Percentiles rank a stretch among this genome's conserved stretches.
These are phyloP conservation scores for Rachycentron canadum DNA, from an alignment of 2,797 vertebrate species.

Conservation along the genomic window DNA sequence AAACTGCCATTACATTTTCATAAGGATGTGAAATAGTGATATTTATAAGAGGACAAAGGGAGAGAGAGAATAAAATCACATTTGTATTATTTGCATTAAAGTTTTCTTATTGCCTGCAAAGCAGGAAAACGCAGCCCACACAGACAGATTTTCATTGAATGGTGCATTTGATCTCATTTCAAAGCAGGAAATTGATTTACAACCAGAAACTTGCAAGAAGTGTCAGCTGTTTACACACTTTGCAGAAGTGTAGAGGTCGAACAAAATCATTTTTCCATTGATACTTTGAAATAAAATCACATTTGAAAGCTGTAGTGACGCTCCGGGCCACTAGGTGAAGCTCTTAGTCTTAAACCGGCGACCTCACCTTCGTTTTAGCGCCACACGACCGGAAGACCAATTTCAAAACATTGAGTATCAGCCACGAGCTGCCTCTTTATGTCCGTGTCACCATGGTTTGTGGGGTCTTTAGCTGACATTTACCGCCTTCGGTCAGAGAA, in stretches of 20 bases:
- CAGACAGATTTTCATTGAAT: too few species aligned
- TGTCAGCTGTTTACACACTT: too few species aligned
- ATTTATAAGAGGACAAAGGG: neutral
- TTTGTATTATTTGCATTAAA: neutral
- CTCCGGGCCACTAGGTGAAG: slow-evolving; percentile 62
- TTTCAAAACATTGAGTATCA: slow-evolving; percentile 71
- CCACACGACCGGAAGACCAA: slow-evolving; percentile 69
- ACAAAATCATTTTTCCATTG: too few species aligned
- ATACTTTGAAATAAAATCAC: too few species aligned
- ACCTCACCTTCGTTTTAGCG: neutral
- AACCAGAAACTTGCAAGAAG: too few species aligned
- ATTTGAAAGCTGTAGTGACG: neutral
- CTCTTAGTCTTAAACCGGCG: fast-evolving
- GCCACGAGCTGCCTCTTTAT: fast-evolving
- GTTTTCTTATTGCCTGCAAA: too few species aligned
- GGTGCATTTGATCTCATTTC: too few species aligned
- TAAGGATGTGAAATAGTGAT: neutral
- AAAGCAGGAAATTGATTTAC: too few species aligned
- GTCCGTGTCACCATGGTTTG: neutral
- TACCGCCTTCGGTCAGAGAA: fast-evolving
- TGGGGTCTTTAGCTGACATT: neutral
- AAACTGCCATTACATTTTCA: neutral
- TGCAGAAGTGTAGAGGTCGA: too few species aligned
- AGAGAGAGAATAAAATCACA: neutral
- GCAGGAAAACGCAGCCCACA: too few species aligned